Evolutionary conservation across 2,888 invertebrate genomes (phyloP), one percentile per base, ranked within the genome.

Genomic region (Drosophila longiperda): DNA sequence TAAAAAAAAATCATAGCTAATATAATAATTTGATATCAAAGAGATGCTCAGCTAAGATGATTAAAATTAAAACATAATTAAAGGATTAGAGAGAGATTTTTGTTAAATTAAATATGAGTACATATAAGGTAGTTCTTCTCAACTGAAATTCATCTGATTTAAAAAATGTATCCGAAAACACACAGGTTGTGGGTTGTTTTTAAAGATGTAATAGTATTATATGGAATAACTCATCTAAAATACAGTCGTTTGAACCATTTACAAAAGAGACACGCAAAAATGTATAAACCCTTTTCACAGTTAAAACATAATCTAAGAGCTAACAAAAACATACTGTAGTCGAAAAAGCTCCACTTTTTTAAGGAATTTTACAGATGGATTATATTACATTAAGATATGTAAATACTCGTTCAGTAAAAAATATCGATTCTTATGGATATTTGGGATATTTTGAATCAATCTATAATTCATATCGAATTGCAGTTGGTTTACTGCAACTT

Each of bases 11-110:
- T 15, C 15, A n/a, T 55, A 23, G 17, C 53, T 20, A 23, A n/a
- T 15, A n/a, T 29, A 40, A 12, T 38, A 29, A 15, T 45, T 23
- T 45, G 45, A 23, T n/a, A 55, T n/a, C 55, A n/a, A 55, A 55
- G 15, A 29, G 12, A 55, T 54, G 55, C 55, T 38, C n/a, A 40
- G 26, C 38, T 29, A 12, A 29, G n/a, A 17, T 26, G 1, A 29
- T 38, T 29, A 6, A 40, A 8, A n/a, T 38, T 55, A 34, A 29
- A n/a, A 26, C 26, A 29, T 29, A 11, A 54, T 54, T 54, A 26
- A 54, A n/a, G 7, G 26, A 7, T 38, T 54, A 36, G 11, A 7
- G 1, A 17, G 7, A 23, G 9, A 32, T 15, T 4, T 15, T 23
- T 17, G 5, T 17, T 29, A 26, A 49, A 49, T 11, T 49, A 5